These are phyloP conservation scores for Aleiodes alternator DNA, from an alignment of 2,888 invertebrate species.

Conservation along the genomic window DNA sequence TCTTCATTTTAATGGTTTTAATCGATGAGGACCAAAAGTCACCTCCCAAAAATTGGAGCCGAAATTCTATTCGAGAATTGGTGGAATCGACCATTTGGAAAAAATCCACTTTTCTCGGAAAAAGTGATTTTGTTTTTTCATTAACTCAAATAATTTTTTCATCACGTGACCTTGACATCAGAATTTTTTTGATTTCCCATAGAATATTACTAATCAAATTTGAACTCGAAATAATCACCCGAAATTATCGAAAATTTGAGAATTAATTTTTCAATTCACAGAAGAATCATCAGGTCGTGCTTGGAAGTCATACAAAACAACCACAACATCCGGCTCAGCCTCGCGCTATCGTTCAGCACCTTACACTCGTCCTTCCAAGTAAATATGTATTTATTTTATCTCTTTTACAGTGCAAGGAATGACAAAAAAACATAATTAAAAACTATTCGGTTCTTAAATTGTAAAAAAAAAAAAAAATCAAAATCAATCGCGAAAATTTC, in stretches of 20 bases:
- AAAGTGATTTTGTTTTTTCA: no score
- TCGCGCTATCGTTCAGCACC: slow-evolving; percentile 79
- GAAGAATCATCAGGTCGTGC: slow-evolving; percentile 78
- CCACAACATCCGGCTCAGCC: slow-evolving; percentile 76
- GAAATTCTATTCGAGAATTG: no score
- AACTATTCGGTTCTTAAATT: slow-evolving; percentile 29
- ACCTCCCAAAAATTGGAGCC: no score
- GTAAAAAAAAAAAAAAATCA: slow-evolving; percentile 21
- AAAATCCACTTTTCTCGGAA: no score
- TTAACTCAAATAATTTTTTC: no score
- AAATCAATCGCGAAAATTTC: slow-evolving; percentile 22
- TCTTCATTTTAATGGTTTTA: no score
- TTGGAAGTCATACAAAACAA: slow-evolving; percentile 79
- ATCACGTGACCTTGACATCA: no score
- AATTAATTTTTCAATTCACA: slow-evolving; percentile 75
- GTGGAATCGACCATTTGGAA: no score
- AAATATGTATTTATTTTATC: slow-evolving; percentile 60
- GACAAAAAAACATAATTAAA: slow-evolving; percentile 31
- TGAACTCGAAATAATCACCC: no score
- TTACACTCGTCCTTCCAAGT: slow-evolving; percentile 79
- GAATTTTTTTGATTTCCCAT: no score
- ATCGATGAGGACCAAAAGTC: no score
- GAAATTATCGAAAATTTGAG: slow-evolving; percentile 49
- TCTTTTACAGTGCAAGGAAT: slow-evolving; percentile 21
- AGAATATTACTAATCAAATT: no score